These are phyloP conservation scores for Boloria selene DNA, from an alignment of 2,888 invertebrate species.

Conservation along the genomic window DNA sequence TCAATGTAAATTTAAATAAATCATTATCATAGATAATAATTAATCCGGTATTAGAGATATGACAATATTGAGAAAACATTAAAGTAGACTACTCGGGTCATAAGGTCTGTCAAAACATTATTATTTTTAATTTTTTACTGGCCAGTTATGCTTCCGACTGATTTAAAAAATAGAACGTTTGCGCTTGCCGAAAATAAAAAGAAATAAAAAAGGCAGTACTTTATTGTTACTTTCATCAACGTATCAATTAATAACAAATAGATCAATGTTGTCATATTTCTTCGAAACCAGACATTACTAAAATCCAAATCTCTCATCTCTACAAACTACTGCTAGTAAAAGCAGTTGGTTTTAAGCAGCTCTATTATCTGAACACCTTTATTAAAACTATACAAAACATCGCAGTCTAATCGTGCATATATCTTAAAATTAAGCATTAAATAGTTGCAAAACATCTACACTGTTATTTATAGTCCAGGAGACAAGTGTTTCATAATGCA, in stretches of 20 bases:
- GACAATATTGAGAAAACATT: background rate
- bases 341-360: background rate
- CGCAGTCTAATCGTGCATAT: background rate
- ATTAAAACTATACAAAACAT: constrained; percentile 3
- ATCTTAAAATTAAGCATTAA: constrained; percentile 1
- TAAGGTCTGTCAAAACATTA: no score
- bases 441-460: background rate
- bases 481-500: background rate
- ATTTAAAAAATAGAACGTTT: no score
- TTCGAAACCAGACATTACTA: background rate
- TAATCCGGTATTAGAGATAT: background rate
- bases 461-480: constrained; percentile 1
- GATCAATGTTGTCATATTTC: background rate
- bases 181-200: no score
- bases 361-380: background rate
- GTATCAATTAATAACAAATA: no score
- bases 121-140: no score
- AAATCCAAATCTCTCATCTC: background rate
- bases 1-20: background rate
- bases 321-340: background rate
- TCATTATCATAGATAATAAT: background rate
- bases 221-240: no score
- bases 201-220: no score
- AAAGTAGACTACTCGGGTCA: no score
- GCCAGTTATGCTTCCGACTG: no score